Conservation (phyloP, 2,113 vertebrate genomes). For the Seriola quinqueradiata region DNA sequence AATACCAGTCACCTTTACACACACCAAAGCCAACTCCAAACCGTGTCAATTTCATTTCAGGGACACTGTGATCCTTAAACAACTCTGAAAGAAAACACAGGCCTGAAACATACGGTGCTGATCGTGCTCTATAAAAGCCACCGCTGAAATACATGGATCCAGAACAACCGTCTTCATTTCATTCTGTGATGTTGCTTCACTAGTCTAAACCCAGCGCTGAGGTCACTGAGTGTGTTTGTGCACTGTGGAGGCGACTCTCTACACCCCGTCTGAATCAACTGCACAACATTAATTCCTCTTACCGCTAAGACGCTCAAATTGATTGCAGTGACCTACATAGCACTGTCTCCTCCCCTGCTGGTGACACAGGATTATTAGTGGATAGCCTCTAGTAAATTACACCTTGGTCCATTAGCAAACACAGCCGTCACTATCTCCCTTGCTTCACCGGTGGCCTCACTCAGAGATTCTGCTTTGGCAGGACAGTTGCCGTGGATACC, state of each 20-base stretch:
- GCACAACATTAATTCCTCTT: slow-evolving; percentile 64
- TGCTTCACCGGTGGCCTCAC: slow-evolving; percentile 1
- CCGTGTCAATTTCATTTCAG: background rate
- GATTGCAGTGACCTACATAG: slow-evolving; percentile 69
- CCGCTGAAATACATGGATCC: background rate
- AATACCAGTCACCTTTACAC: background rate
- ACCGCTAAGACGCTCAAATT: slow-evolving; percentile 60
- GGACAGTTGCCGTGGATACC: slow-evolving; percentile 1
- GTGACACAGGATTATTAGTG: slow-evolving; percentile 51
- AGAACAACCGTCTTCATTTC: slow-evolving; percentile 1
- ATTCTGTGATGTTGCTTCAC: background rate
- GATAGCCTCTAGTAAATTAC: slow-evolving; percentile 59
- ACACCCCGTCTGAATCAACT: slow-evolving; percentile 34
- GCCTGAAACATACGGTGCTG: background rate
- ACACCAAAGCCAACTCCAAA: background rate
- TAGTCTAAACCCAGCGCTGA: background rate
- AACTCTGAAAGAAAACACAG: background rate
- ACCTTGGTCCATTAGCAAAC: slow-evolving; percentile 49
- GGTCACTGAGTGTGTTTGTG: slow-evolving; percentile 21
- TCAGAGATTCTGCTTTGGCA: background rate
- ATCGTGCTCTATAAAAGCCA: background rate
- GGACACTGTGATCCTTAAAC: background rate
- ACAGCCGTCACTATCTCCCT: slow-evolving; percentile 24
- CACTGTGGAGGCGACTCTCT: background rate
- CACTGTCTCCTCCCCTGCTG: slow-evolving; percentile 19